A percentile compares a stretch with the other conserved stretches of the same genome.
Conservation (phyloP, 2,888 invertebrate genomes). For the Macrophya alboannulata region DNA sequence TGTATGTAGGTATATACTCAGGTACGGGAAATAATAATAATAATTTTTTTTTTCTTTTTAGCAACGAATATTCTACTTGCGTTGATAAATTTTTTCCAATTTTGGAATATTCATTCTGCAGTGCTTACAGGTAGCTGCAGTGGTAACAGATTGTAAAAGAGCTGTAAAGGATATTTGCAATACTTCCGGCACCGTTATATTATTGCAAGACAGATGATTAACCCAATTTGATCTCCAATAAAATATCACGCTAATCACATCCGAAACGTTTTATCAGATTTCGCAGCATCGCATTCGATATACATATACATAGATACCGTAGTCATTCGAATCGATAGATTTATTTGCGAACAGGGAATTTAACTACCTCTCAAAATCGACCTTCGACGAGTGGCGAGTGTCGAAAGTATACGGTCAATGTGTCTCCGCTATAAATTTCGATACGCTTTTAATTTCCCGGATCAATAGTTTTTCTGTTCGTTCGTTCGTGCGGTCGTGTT, state of each 20-base stretch:
- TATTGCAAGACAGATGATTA: not conserved
- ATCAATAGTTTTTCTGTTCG: conserved; percentile 13
- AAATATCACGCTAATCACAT: not conserved
- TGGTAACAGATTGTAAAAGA: not conserved
- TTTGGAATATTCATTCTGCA: no score
- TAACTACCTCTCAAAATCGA: conserved; percentile 11
- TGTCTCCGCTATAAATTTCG: not conserved
- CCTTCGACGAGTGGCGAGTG: conserved; percentile 38
- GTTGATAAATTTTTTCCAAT: no score
- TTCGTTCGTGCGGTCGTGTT: not conserved
- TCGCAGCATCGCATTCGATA: not conserved
- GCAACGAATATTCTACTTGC: no score
- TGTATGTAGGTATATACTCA: no score
- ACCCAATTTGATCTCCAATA: not conserved
- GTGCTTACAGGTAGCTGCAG: no score
- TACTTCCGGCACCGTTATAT: not conserved
- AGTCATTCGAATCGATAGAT: conserved; percentile 5
- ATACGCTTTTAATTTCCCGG: conserved; percentile 35
- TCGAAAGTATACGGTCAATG: not conserved
- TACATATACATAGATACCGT: not conserved
- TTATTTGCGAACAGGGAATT: not conserved
- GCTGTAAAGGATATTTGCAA: not conserved
- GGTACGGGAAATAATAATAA: no score
- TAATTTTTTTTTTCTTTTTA: no score
- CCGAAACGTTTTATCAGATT: not conserved